These are phyloP conservation scores for Iguana delicatissima DNA, from an alignment of 2,797 vertebrate genomes.

Conservation along the genomic window DNA sequence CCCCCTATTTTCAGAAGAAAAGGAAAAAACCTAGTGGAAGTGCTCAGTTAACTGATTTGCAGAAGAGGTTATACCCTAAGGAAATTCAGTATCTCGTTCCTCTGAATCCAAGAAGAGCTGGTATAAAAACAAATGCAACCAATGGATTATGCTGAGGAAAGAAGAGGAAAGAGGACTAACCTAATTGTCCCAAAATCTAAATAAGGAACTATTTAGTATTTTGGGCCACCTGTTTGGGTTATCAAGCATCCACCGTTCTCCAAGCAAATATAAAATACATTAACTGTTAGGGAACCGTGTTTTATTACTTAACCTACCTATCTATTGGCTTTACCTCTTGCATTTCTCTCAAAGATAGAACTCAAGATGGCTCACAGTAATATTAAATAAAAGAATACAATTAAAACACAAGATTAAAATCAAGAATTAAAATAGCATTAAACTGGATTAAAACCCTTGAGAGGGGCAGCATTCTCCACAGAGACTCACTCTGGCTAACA, in stretches of 20 bases:
- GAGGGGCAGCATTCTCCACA: no score
- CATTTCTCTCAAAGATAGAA: no score
- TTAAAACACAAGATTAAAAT: no score
- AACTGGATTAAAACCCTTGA: no score
- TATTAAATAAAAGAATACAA: no score
- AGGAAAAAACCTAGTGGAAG: conserved; percentile 59
- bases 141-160: background rate
- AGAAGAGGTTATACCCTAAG: conserved; percentile 49
- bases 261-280: background rate
- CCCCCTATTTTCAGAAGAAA: conserved; percentile 46
- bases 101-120: background rate
- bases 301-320: background rate
- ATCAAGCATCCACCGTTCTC: background rate
- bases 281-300: background rate
- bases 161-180: background rate
- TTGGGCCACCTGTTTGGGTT: background rate
- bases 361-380: no score
- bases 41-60: conserved; percentile 65
- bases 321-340: no score
- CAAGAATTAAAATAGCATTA: no score
- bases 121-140: conserved; percentile 11
- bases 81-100: background rate
- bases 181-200: background rate
- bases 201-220: background rate
- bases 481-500: no score